Base-by-base conservation (phyloP, 2,888 invertebrate species). In the Nezara viridula region DNA sequence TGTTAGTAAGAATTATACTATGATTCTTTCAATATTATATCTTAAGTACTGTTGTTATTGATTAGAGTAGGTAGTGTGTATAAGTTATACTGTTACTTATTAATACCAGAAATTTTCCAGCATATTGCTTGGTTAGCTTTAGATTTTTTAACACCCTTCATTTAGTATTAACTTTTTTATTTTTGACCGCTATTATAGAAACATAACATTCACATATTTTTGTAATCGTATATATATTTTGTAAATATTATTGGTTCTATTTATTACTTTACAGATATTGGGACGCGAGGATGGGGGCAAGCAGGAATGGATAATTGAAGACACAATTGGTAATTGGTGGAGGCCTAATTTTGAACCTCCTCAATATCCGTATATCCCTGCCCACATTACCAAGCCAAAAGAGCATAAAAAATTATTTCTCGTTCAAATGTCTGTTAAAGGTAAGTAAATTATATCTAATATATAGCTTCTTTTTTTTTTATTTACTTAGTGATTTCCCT, bases 311-410 rank as follows among this genome's bases (percentile, higher is more conserved):
- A 95, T 98, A 24, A 96, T 99, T 90, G 99, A 98, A 93, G 98
- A 98, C 92, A 96, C 96, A n/a, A 96, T 97, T 92, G 98, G 98
- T 24, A 99, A 99, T 93, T 99, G 99, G 99, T 99, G 99, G 99
- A 94, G 99, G 90, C 99, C 99, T 0, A 99, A 99, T 94, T 99
- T 99, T 93, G 99, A 99, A 94, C 99, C 99, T 40, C 99, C 99
- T 0, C 98, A 99, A 92, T 99, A 99, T 94, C 99, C 99, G 0
- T 99, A 99, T 94, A 96, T 99, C 92, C 99, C 99, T 14, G 98
- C 99, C 0, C 99, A 99, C 93, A 99, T 99, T 91, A 99, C 99
- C 0, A 98, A 99, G 93, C 99, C 99, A 3, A 99, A 99, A 93
- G 99, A 99, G 94, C 99, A 99, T 93, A 99, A 99, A 93, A 96